A percentile compares a stretch with the other conserved stretches of the same genome.
phyloP scores from a whole-genome alignment of 2,113 vertebrate genomes.

The Electrona antarctica region DNA sequence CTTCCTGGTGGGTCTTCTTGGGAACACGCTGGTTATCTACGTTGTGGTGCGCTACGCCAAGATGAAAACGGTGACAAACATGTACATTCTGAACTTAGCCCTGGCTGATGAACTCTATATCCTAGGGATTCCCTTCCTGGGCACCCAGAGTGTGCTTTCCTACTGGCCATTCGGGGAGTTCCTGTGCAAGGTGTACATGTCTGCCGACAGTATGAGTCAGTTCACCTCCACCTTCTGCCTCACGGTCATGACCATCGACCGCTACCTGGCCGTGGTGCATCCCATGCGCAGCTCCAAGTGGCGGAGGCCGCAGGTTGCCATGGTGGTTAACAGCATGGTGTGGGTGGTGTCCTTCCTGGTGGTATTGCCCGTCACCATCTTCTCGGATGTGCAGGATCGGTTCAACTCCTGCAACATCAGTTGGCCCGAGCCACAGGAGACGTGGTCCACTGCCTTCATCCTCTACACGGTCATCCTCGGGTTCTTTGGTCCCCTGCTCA shows the following conservation, averaged over 20 bases:
- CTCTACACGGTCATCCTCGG: slow-evolving; percentile 87
- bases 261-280: slow-evolving; percentile 92
- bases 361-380: slow-evolving; percentile 87
- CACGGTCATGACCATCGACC: slow-evolving; percentile 94
- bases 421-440: slow-evolving; percentile 84
- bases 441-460: slow-evolving; percentile 87
- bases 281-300: slow-evolving; percentile 87
- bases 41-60: slow-evolving; percentile 88
- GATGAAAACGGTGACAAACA: slow-evolving; percentile 93
- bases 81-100: slow-evolving; percentile 93
- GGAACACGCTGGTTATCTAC: slow-evolving; percentile 88
- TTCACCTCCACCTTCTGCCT: slow-evolving; percentile 93
- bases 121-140: slow-evolving; percentile 89
- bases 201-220: slow-evolving; percentile 88
- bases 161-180: slow-evolving; percentile 91
- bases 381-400: slow-evolving; percentile 82
- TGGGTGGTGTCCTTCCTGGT: slow-evolving; percentile 88
- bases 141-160: slow-evolving; percentile 85
- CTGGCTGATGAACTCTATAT: slow-evolving; percentile 91
- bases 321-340: slow-evolving; percentile 79
- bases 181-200: slow-evolving; percentile 88
- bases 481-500: slow-evolving; percentile 86
- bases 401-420: slow-evolving; percentile 89
- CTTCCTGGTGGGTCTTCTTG: slow-evolving; percentile 84
- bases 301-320: slow-evolving; percentile 86